Evolutionary conservation across 2,113 vertebrate genomes (phyloP).

Genomic region (Spermophilus dauricus): DNA sequence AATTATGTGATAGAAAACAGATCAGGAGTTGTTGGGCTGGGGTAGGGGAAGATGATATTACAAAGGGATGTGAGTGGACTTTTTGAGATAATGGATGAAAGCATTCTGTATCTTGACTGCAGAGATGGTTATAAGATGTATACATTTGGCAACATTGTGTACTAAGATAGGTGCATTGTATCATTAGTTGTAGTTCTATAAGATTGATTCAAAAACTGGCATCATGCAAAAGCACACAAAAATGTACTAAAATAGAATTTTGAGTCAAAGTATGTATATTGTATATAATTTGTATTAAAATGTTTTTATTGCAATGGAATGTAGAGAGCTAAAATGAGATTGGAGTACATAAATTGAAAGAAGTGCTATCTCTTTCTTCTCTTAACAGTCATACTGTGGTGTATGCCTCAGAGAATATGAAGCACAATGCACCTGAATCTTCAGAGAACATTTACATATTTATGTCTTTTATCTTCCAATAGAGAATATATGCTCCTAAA

Average conservation of each 20-base stretch:
- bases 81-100: background rate
- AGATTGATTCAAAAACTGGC: slow-evolving; percentile 12
- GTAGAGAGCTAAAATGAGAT: background rate
- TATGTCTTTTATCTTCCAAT: slow-evolving; percentile 16
- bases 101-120: background rate
- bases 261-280: background rate
- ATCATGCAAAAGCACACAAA: background rate
- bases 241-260: background rate
- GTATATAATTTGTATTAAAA: background rate
- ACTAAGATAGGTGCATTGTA: background rate
- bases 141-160: background rate
- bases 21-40: background rate
- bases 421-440: background rate
- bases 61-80: background rate
- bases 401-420: background rate
- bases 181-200: background rate
- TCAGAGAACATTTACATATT: background rate
- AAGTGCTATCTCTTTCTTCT: background rate
- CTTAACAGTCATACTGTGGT: background rate
- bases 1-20: background rate
- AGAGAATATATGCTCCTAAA: background rate
- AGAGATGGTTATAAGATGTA: background rate
- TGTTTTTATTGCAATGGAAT: background rate
- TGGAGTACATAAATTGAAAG: background rate
- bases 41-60: too few relatives aligned